phyloP scores from a whole-genome alignment of 64 coral and sea anemone species.

The Dendronephthya gigantea region DNA sequence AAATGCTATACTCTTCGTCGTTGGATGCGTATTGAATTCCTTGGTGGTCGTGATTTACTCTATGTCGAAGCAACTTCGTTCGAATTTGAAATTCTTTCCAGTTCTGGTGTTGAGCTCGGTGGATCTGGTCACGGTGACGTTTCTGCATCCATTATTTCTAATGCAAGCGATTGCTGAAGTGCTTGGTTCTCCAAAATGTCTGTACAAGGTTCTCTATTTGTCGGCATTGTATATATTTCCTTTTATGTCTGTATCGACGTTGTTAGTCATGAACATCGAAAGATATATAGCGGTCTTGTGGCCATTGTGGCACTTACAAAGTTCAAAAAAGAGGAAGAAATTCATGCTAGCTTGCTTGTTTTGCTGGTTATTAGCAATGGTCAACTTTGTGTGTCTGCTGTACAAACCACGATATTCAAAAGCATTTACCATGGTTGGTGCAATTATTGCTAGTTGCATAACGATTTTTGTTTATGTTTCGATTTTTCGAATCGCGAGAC shows the following conservation, averaged over 20 bases:
- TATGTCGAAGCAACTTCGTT: not conserved
- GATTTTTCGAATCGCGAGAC: not conserved
- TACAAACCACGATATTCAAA: not conserved
- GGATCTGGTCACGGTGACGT: not conserved
- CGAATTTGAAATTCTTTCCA: not conserved
- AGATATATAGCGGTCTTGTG: not conserved
- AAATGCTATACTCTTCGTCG: not conserved
- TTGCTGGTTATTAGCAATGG: not conserved
- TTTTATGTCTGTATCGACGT: not conserved
- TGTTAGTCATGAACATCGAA: not conserved
- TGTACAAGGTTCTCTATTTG: not conserved
- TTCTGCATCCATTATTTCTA: not conserved
- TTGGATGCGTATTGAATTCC: not conserved
- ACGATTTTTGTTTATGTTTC: not conserved
- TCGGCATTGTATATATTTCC: not conserved
- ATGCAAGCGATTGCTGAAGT: not conserved
- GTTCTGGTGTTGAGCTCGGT: not conserved
- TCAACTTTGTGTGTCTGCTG: not conserved
- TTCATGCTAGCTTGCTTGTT: not conserved
- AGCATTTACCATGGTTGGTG: not conserved
- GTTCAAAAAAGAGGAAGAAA: not conserved
- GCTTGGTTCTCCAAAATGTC: not conserved
- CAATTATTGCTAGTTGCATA: not conserved
- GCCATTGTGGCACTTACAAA: not conserved
- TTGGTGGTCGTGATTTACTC: not conserved